Base-by-base conservation (phyloP, 1,140 invertebrate genomes). In the Apocrypta bakeri region DNA sequence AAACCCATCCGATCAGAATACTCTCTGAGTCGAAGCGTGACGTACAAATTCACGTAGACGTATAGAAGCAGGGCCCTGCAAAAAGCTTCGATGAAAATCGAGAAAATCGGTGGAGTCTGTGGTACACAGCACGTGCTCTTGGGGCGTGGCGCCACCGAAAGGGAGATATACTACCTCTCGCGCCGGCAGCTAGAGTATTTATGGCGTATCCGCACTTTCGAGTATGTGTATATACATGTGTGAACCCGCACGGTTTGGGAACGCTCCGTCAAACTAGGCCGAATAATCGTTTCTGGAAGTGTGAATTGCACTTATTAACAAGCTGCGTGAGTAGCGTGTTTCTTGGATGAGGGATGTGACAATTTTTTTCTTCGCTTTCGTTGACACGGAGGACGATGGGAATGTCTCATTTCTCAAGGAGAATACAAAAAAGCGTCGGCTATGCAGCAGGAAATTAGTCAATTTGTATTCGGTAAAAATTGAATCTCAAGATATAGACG, bases 231-330 rank as follows among this genome's bases (percentile, higher is more conserved):
- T 7, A 73, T 37, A 56, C 14, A 11, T 37, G 25, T 6, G 75
- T 42, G 2, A 9, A 76, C 6, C 21, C 31, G 4, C 64, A 14
- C 74, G 7, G 40, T 48, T 64, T 21, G 11, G 40, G 78, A 79
- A 71, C 37, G 68, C 24, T 31, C 77, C 37, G 66, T 61, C 78
- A 42, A 68, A 64, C 64, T 64, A 27, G 66, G 42, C n/a, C 81
- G 75, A 83, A 74, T 83, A 83, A 83, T 83, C 76, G 77, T 42
- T 79, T 76, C 61, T 80, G 82, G 77, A 83, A 79, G 82, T 76
- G 72, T n/a, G 69, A 76, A 79, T 79, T 61, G 72, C 72, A 63
- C 82, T 79, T 79, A 76, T 83, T 83, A 83, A 73, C 74, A 42
- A 71, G 80, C 61, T 8, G 12, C 63, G n/a, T n/a, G 33, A 37